Evolutionary conservation across 2,797 vertebrate species (phyloP).

Genomic region (Dallia pectoralis): DNA sequence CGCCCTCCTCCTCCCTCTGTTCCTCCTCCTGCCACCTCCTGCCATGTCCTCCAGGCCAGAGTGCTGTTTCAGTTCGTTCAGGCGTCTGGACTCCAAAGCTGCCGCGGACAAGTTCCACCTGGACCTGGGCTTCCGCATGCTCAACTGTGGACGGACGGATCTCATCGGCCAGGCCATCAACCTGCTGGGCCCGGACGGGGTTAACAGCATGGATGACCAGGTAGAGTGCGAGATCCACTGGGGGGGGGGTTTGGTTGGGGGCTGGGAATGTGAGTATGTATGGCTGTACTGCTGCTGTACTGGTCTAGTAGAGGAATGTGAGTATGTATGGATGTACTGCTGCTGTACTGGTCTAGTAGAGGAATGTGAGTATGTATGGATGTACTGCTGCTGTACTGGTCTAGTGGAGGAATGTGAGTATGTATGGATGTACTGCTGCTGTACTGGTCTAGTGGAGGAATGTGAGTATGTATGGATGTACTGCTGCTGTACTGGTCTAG

Average conservation of each 20-base stretch:
- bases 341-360: too few species aligned
- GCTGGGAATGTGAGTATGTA: constrained; percentile 10
- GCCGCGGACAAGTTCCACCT: constrained; percentile 94
- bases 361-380: too few species aligned
- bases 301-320: too few species aligned
- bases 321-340: too few species aligned
- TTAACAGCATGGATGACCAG: constrained; percentile 98
- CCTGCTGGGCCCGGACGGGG: constrained; percentile 88
- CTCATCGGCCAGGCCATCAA: constrained; percentile 92
- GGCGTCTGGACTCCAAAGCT: constrained; percentile 90
- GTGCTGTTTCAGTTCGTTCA: constrained; percentile 95
- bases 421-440: too few species aligned
- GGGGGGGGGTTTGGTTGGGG: neutral
- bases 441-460: too few species aligned
- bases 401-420: too few species aligned
- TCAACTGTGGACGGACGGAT: constrained; percentile 94
- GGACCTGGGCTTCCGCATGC: constrained; percentile 95
- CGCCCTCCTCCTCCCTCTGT: constrained; percentile 5
- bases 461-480: too few species aligned
- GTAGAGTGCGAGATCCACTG: constrained; percentile 59
- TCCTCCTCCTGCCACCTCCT: constrained; percentile 18
- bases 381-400: too few species aligned
- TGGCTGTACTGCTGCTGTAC: too few species aligned
- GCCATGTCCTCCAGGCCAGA: constrained; percentile 74
- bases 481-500: too few species aligned